Percentiles rank a stretch among this genome's conserved stretches.
Conservation (phyloP, 2,888 invertebrate genomes). For the Diarsia mendica region DNA sequence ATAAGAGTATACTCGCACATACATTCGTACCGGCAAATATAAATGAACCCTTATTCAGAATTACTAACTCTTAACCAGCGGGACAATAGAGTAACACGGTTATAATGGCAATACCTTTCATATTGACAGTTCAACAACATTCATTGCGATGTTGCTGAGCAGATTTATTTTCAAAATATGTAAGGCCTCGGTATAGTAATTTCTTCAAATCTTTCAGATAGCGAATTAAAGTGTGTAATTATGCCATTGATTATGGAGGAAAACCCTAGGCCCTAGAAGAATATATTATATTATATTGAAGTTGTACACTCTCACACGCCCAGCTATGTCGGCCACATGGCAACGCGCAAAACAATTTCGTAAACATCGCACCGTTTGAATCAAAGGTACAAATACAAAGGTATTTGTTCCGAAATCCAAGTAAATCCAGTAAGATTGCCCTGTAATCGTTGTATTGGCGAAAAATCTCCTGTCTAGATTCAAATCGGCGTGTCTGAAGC, state of each 20-base stretch:
- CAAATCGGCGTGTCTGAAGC: slow-evolving; percentile 51
- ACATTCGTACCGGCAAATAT: background rate
- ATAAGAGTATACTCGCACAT: background rate
- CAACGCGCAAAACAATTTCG: slow-evolving; percentile 27
- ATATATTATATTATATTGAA: too few relatives aligned
- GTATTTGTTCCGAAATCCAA: slow-evolving; percentile 61
- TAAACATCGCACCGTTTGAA: slow-evolving; percentile 42
- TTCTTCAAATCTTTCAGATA: too few relatives aligned
- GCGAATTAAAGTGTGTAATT: too few relatives aligned
- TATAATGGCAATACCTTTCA: background rate
- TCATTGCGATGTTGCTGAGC: background rate
- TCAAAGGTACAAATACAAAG: slow-evolving; percentile 60
- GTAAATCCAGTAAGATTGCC: slow-evolving; percentile 60
- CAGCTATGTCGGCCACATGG: slow-evolving; percentile 8
- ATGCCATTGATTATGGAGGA: too few relatives aligned
- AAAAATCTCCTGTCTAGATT: slow-evolving; percentile 57
- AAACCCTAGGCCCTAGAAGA: background rate
- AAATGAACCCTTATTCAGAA: background rate
- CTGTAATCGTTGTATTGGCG: slow-evolving; percentile 55
- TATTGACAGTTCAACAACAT: background rate
- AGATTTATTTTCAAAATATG: too few relatives aligned
- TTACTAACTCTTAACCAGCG: background rate
- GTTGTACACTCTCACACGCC: background rate
- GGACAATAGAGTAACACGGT: background rate
- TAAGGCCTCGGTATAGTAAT: too few relatives aligned